Conservation (phyloP, 2,797 vertebrate genomes). For the Liparis tanakae region DNA sequence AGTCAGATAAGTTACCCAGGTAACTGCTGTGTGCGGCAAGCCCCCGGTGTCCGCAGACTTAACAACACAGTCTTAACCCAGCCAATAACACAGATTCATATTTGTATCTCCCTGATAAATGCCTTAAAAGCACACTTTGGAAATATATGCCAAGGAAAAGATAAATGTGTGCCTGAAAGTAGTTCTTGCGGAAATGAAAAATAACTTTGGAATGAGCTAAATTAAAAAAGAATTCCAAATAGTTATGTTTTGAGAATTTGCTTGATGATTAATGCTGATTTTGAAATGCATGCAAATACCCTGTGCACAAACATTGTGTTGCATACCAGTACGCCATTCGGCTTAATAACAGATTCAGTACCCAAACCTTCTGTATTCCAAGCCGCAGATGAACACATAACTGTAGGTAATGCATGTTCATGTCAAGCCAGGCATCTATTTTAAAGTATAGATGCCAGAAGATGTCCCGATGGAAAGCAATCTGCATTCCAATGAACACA, state of each 20-base stretch:
- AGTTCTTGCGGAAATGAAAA: conserved; percentile 31
- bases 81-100: conserved; percentile 50
- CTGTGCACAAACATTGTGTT: conserved; percentile 25
- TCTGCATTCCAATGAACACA: background rate
- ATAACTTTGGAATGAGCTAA: conserved; percentile 18
- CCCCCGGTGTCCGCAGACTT: conserved; percentile 7
- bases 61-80: conserved; percentile 30
- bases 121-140: conserved; percentile 48
- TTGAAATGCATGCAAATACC: conserved; percentile 30
- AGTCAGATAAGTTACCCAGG: background rate
- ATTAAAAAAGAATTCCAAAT: conserved; percentile 29
- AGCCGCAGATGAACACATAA: background rate
- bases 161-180: conserved; percentile 48
- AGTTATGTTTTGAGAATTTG: conserved; percentile 9
- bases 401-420: background rate
- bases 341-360: background rate
- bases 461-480: background rate
- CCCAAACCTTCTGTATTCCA: background rate
- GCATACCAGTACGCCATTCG: background rate
- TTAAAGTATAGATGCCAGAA: background rate
- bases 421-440: background rate
- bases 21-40: conserved; percentile 20
- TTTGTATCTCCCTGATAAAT: conserved; percentile 65
- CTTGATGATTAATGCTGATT: conserved; percentile 4
- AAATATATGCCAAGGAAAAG: conserved; percentile 62